A percentile compares a stretch with the other conserved stretches of the same genome.
These are phyloP conservation scores for Macrosiphum euphorbiae DNA, from an alignment of 2,888 invertebrate species.

Conservation along the genomic window DNA sequence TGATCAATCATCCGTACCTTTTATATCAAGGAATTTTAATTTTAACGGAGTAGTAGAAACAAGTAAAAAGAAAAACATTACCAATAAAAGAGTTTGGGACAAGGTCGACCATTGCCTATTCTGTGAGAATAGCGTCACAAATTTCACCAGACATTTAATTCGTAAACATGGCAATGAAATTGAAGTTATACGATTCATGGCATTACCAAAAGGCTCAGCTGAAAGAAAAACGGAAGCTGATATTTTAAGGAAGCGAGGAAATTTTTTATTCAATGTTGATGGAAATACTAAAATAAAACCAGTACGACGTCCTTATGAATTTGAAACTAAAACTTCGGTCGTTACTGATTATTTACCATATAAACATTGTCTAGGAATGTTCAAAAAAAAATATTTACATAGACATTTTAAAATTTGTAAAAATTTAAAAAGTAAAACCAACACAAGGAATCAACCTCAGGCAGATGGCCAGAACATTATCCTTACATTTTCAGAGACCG, in stretches of 20 bases:
- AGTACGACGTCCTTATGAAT: neutral
- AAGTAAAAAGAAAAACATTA: too few relatives aligned
- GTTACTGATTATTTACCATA: neutral
- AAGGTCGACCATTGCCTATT: too few relatives aligned
- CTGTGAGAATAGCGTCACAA: too few relatives aligned
- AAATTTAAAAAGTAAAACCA: neutral
- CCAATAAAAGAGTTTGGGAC: too few relatives aligned
- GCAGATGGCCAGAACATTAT: neutral
- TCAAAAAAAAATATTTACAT: neutral
- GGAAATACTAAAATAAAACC: neutral
- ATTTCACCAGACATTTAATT: too few relatives aligned
- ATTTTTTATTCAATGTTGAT: conserved; percentile 1
- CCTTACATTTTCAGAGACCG: neutral
- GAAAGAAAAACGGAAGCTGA: neutral
- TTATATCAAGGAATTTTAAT: too few relatives aligned
- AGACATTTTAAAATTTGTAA: conserved; percentile 6
- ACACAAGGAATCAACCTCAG: neutral
- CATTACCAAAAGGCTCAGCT: neutral
- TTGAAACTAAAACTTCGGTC: neutral
- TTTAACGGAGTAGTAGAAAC: too few relatives aligned
- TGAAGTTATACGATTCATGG: too few relatives aligned
- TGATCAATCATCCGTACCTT: too few relatives aligned
- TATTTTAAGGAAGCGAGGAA: neutral
- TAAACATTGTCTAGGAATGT: neutral
- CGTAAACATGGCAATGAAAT: too few relatives aligned